phyloP scores from a whole-genome alignment of 2,797 vertebrate genomes.

The Poecilia gillii region DNA sequence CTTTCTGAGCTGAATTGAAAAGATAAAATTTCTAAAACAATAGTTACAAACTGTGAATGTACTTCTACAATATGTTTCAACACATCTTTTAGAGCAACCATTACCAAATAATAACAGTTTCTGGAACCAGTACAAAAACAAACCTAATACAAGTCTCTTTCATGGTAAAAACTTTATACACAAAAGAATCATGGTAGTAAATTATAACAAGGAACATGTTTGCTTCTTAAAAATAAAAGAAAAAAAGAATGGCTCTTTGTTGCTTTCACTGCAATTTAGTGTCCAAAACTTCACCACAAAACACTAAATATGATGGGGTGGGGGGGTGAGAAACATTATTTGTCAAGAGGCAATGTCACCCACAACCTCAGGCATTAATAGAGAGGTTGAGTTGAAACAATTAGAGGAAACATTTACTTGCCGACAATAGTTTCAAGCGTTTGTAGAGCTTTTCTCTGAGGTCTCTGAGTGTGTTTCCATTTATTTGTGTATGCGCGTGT shows the following conservation, averaged over 20 bases:
- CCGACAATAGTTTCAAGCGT: constrained; percentile 53
- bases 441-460: constrained; percentile 51
- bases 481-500: constrained; percentile 11
- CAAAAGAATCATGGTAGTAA: background rate
- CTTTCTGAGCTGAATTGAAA: background rate
- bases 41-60: background rate
- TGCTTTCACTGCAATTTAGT: background rate
- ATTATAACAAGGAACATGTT: background rate
- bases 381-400: constrained; percentile 29
- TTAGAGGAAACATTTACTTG: constrained; percentile 54
- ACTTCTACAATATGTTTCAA: background rate
- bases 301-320: constrained; percentile 17
- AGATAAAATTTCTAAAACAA: background rate
- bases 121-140: background rate
- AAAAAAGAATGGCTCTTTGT: background rate
- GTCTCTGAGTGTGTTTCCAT: constrained; percentile 24
- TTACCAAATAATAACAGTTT: background rate
- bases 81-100: background rate
- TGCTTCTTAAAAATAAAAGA: background rate
- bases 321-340: constrained; percentile 32
- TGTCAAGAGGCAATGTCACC: constrained; percentile 56
- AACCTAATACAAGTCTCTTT: background rate
- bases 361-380: constrained; percentile 43
- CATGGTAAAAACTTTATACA: background rate
- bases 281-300: background rate